Evolutionary conservation across 2,888 invertebrate genomes (phyloP).

Genomic region (Drosophila glabriapex): DNA sequence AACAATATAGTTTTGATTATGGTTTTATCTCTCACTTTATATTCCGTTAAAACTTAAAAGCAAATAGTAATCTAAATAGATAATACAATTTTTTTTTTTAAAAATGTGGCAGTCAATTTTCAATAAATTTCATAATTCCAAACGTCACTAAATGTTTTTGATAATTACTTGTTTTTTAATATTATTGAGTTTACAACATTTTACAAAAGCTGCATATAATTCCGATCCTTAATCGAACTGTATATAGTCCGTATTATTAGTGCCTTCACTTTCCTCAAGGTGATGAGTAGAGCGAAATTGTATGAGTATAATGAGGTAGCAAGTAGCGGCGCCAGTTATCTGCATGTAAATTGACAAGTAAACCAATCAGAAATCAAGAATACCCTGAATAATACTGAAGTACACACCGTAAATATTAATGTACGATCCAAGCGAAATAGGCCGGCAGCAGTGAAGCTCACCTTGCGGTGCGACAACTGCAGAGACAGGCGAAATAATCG

Average conservation of each 20-base stretch:
- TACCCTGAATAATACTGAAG: background rate
- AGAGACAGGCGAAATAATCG: slow-evolving; percentile 82
- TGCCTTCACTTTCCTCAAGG: slow-evolving; percentile 45
- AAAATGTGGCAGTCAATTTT: no score
- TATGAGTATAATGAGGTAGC: slow-evolving; percentile 85
- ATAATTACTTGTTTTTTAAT: slow-evolving; percentile 4
- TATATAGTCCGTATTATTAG: slow-evolving; percentile 34
- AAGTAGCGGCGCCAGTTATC: slow-evolving; percentile 85
- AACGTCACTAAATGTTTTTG: background rate
- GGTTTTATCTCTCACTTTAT: background rate
- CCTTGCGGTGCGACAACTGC: slow-evolving; percentile 83
- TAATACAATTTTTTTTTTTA: no score
- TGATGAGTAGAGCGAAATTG: slow-evolving; percentile 83
- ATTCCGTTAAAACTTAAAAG: background rate
- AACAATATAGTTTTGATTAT: background rate
- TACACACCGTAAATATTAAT: slow-evolving; percentile 84
- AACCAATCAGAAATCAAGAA: no score
- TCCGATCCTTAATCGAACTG: background rate
- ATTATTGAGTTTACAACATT: slow-evolving; percentile 11
- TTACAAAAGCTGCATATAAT: background rate
- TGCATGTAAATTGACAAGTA: slow-evolving; percentile 39
- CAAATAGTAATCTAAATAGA: background rate
- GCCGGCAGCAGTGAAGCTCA: slow-evolving; percentile 84
- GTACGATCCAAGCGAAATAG: slow-evolving; percentile 85
- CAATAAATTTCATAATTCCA: background rate